A percentile compares a stretch with the other conserved stretches of the same genome.
Evolutionary conservation across 2,888 invertebrate species (phyloP).

Genomic region (Coecobrya sp.): DNA sequence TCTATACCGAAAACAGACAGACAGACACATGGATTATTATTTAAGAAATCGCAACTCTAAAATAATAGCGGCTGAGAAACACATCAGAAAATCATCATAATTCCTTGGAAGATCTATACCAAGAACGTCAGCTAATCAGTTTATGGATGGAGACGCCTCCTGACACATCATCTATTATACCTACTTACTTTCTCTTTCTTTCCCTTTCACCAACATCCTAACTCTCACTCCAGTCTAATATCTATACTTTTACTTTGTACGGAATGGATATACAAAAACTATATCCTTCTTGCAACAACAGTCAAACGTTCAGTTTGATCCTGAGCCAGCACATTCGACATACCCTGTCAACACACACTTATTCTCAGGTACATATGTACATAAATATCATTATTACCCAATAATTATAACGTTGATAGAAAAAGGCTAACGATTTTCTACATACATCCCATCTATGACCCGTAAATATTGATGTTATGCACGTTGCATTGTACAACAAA

Average conservation of each 20-base stretch:
- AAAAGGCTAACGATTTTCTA: no score
- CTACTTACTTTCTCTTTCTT: slow-evolving; percentile 1
- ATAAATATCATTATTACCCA: no score
- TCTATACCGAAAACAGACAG: not conserved
- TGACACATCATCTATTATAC: not conserved
- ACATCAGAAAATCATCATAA: slow-evolving; percentile 57
- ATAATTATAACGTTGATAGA: no score
- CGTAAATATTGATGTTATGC: slow-evolving; percentile 32
- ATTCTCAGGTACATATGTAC: no score
- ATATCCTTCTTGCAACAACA: no score
- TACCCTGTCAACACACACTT: no score
- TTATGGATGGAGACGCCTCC: slow-evolving; percentile 54
- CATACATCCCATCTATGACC: not conserved
- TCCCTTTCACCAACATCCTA: not conserved
- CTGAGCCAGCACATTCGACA: no score
- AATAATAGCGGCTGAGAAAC: not conserved
- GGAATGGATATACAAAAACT: no score
- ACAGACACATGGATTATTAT: not conserved
- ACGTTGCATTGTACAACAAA: not conserved
- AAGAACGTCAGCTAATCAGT: slow-evolving; percentile 67
- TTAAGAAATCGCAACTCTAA: not conserved
- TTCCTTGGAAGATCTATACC: slow-evolving; percentile 54
- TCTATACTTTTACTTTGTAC: no score
- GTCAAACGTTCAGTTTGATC: no score
- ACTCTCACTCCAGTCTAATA: not conserved